A percentile compares a stretch with the other conserved stretches of the same genome.
phyloP scores from a whole-genome alignment of 2,888 invertebrate genomes.

The Dermolepida albohirtum region DNA sequence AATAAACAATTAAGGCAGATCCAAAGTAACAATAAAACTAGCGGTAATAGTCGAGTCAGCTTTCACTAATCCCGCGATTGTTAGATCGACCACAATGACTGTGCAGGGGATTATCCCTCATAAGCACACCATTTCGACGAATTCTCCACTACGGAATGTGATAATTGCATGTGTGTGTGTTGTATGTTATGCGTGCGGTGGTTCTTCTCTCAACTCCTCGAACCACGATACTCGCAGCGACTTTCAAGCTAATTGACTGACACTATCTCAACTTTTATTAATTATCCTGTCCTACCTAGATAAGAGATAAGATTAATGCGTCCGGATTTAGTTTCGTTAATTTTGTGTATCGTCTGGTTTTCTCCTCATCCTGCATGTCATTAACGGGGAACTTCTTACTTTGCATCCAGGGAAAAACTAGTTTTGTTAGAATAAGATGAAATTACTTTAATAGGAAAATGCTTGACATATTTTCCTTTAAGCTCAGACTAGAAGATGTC shows the following conservation, averaged over 20 bases:
- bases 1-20: slow-evolving; percentile 48
- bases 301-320: slow-evolving; percentile 49
- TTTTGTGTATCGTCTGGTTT: slow-evolving; percentile 30
- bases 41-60: slow-evolving; percentile 50
- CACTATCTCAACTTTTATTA: slow-evolving; percentile 50
- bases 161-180: slow-evolving; percentile 49
- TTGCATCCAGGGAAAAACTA: slow-evolving; percentile 24
- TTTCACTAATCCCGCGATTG: slow-evolving; percentile 51
- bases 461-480: slow-evolving; percentile 22
- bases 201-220: slow-evolving; percentile 27
- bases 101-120: slow-evolving; percentile 49
- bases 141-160: slow-evolving; percentile 47
- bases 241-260: slow-evolving; percentile 49
- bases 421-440: slow-evolving; percentile 25
- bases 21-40: slow-evolving; percentile 47
- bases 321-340: slow-evolving; percentile 47
- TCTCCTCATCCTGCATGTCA: slow-evolving; percentile 34
- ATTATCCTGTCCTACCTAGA: slow-evolving; percentile 49
- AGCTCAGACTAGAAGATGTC: slow-evolving; percentile 1
- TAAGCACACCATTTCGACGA: slow-evolving; percentile 47
- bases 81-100: slow-evolving; percentile 49
- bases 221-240: slow-evolving; percentile 36
- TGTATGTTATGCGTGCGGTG: slow-evolving; percentile 6
- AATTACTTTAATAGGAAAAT: slow-evolving; percentile 41
- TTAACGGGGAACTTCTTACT: slow-evolving; percentile 34